These are phyloP conservation scores for Pararge aegeria DNA, from an alignment of 1,140 invertebrate genomes.

Conservation along the genomic window DNA sequence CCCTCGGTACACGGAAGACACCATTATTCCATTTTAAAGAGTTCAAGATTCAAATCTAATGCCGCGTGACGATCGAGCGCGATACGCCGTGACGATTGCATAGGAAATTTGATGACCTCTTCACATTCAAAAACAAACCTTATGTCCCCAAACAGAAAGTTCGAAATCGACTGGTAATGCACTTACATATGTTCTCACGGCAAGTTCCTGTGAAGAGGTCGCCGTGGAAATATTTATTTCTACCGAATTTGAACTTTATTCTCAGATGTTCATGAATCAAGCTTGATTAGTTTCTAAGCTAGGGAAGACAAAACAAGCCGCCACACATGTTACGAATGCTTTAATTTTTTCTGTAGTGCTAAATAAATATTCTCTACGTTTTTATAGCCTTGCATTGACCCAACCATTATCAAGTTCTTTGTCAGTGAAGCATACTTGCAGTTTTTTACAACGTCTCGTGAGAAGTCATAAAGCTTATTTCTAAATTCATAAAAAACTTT, in stretches of 20 bases:
- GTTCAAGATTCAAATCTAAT: conserved; percentile 72
- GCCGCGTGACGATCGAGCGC: conserved; percentile 59
- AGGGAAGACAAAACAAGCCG: conserved; percentile 1
- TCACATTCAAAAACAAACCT: conserved; percentile 26
- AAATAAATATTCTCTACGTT: conserved; percentile 2
- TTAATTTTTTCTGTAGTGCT: conserved; percentile 2
- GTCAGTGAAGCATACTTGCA: neutral
- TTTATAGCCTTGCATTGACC: neutral
- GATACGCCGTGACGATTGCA: conserved; percentile 37
- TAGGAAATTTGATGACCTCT: conserved; percentile 36
- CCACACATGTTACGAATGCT: conserved; percentile 12
- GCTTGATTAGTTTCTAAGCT: neutral
- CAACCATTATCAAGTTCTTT: neutral
- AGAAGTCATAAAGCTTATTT: no score
- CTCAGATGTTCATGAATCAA: neutral
- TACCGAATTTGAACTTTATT: conserved; percentile 15
- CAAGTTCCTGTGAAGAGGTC: conserved; percentile 23
- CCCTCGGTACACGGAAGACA: conserved; percentile 47
- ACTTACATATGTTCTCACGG: conserved; percentile 47
- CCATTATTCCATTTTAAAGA: conserved; percentile 66
- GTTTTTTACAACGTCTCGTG: no score
- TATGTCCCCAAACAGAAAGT: conserved; percentile 20
- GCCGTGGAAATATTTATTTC: conserved; percentile 4
- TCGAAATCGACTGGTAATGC: conserved; percentile 20
- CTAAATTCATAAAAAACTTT: no score